These are phyloP conservation scores for Ictalurus furcatus DNA, from an alignment of 2,113 vertebrate genomes.

Conservation along the genomic window DNA sequence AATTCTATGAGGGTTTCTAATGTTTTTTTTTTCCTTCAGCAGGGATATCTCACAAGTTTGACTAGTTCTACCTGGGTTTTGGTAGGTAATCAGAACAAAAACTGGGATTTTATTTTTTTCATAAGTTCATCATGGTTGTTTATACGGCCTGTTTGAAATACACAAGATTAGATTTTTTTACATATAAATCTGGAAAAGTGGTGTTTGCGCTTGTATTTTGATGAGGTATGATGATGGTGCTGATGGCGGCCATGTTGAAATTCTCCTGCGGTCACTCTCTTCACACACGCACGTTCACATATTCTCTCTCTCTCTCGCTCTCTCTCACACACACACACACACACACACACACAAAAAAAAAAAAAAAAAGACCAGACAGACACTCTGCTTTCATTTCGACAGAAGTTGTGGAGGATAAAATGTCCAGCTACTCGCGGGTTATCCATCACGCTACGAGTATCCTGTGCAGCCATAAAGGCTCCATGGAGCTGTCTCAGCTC, in stretches of 20 bases:
- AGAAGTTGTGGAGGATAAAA: conserved; percentile 24
- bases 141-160: not conserved
- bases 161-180: not conserved
- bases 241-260: not conserved
- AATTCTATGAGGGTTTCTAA: too few relatives aligned
- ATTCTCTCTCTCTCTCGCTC: not conserved
- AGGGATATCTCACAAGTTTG: too few relatives aligned
- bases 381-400: not conserved
- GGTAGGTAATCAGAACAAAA: not conserved
- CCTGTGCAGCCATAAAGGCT: conserved; percentile 61
- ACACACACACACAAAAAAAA: not conserved
- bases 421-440: conserved; percentile 54
- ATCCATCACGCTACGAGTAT: conserved; percentile 62
- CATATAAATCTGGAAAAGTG: not conserved
- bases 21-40: too few relatives aligned
- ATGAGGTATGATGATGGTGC: not conserved
- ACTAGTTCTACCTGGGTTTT: not conserved
- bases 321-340: not conserved
- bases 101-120: not conserved
- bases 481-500: conserved; percentile 61
- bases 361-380: not conserved
- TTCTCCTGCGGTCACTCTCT: not conserved
- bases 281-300: not conserved
- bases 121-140: too few relatives aligned
- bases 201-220: not conserved